Percentiles rank a stretch among this genome's conserved stretches.
Evolutionary conservation across 2,113 vertebrate species (phyloP).

Genomic region (Colossoma macropomum): DNA sequence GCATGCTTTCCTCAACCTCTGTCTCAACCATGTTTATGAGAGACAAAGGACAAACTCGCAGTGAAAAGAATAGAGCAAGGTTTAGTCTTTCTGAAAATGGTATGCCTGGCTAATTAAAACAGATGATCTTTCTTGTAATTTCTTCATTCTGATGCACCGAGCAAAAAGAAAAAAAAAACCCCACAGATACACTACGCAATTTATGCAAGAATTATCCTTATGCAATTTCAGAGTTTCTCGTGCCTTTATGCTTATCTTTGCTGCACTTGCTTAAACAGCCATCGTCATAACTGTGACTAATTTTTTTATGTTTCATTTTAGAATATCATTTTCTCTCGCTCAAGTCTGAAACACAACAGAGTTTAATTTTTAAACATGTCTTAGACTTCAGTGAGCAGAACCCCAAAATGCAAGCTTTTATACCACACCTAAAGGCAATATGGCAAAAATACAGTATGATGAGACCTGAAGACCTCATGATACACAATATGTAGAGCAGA

Average conservation of each 20-base stretch:
- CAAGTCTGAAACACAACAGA: slow-evolving; percentile 21
- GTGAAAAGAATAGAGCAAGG: slow-evolving; percentile 63
- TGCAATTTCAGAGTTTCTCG: slow-evolving; percentile 51
- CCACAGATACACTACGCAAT: slow-evolving; percentile 56
- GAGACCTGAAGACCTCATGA: too few species aligned
- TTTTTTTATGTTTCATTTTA: slow-evolving; percentile 68
- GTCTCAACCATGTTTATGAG: slow-evolving; percentile 51
- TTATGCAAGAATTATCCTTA: slow-evolving; percentile 62
- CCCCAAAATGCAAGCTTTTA: not conserved
- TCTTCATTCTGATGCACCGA: slow-evolving; percentile 61
- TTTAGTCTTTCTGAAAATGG: slow-evolving; percentile 69
- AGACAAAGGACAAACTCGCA: slow-evolving; percentile 68
- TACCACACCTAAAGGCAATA: not conserved
- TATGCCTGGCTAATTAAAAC: slow-evolving; percentile 71
- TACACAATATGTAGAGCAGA: too few species aligned
- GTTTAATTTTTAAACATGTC: not conserved
- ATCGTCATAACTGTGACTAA: slow-evolving; percentile 67
- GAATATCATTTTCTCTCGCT: slow-evolving; percentile 57
- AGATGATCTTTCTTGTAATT: slow-evolving; percentile 70
- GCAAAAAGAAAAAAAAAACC: slow-evolving; percentile 62
- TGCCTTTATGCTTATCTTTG: slow-evolving; percentile 67
- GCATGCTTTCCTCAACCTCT: slow-evolving; percentile 5
- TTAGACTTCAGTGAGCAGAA: not conserved
- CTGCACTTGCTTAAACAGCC: slow-evolving; percentile 68
- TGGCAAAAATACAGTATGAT: not conserved